Base-by-base conservation (phyloP, 2,888 invertebrate genomes). In the Smittia sp. region DNA sequence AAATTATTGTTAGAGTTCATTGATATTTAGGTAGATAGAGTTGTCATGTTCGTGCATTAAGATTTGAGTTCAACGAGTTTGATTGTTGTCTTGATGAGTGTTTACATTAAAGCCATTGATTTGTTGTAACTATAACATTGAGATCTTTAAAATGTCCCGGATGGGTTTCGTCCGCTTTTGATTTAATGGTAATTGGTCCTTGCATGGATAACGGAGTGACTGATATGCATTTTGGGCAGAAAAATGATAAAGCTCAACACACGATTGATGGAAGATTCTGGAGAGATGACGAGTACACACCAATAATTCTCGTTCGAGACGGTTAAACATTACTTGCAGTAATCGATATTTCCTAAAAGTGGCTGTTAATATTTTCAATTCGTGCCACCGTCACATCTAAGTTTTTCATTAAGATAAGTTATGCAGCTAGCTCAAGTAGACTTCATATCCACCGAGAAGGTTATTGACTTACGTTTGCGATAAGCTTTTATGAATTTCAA, bases 391-490 rank as follows among this genome's bases (percentile, higher is more conserved):
- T 46, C 46, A 46, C 46, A 46, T 58, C 58, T 58, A 58, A 58
- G 18, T 32, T 46, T 62, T 25, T 63, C 63, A 63, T 63, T 63
- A 63, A 63, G 63, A 25, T 63, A 63, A 25, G 24, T n/a, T 24
- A 27, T 27, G 63, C 63, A 63, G 63, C 63, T 63, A 25, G 22
- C 20, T 63, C 24, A 62, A 62, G 4, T 18, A 15, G 9, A 52
- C 13, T n/a, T n/a, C 15, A 22, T 58, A 58, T 58, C 11, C 24
- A 13, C 18, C 18, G 7, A 39, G 7, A 9, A 7, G 39, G 7
- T 39, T 9, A 39, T 9, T 13, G 39, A 39, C 13, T 9, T 9
- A 9, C 13, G 52, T 13, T 46, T n/a, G 4, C 11, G 18, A 7
- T 11, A 11, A 46, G 18, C n/a, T 15, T 15, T n/a, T 11, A 46